Evolutionary conservation across 2,888 invertebrate genomes (phyloP), one percentile per base, ranked within the genome.

Genomic region (Mongoloraphidia duomilia): DNA sequence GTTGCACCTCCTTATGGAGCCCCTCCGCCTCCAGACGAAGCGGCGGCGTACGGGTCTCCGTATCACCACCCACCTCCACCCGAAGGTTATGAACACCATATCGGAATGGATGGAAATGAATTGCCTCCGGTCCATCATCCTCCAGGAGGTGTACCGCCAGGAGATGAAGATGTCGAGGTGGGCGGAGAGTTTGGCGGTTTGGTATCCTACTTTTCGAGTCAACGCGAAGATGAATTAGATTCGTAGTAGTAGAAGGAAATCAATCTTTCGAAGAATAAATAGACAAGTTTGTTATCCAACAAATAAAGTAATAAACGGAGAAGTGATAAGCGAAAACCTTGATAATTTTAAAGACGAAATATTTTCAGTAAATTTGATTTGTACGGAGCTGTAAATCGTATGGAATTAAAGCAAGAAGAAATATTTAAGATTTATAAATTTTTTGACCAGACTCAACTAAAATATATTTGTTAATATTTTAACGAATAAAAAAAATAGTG

Each of bases 201-300:
- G 59, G 91, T 91, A 51, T 90, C 89, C 65, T 92, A 92, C 70
- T 91, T 91, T 69, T 90, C 90, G 58, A 89, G 89, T 63, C 91
- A 91, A 67, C 79, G 79, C 57, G 85, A 90, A 65, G 90, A 90
- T 63, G 89, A 90, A 68, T 76, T 89, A 61, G 89, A 89, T 66
- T 79, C 82, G 72, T 83, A 81, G 76, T 72, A 70, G 65, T 67
- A 66, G 60, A 36, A 40, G 38, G 10, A 47, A 44, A 50, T 47
- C 47, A 47, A 47, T 49, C 41, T 46, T 17, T 17, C 17, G 17
- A 17, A 17, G 17, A 17, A 17, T 17, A 26, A 26, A 5, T 26
- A 26, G 6, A 6, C 26, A 26, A 26, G 26, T 1, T 26, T 6
- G 26, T 26, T 26, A 26, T n/a, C 26, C 26, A 6, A 26, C 26